Base-by-base conservation (phyloP, 92 coral and sea anemone genomes). In the Zoanthus gigantus region DNA sequence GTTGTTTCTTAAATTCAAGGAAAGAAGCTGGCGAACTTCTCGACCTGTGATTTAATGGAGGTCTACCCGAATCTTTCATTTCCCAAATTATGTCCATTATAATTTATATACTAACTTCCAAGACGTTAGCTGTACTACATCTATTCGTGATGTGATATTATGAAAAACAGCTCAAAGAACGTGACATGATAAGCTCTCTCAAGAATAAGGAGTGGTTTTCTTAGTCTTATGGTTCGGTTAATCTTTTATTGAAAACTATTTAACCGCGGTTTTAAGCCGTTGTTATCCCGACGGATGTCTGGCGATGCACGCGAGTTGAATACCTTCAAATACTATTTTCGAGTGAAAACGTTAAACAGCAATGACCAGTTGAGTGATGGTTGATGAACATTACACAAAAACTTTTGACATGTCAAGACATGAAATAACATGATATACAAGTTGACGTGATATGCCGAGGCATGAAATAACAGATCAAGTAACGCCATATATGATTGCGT, bases 41-140 rank as follows among this genome's bases (percentile, higher is more conserved):
- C 4, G 83, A 63, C 7, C 83, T 78, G 72, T 78, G 83, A 58
- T 9, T 60, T 46, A 78, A 37, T 7, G 83, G 29, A 7, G 83
- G 83, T 54, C 60, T 78, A 6, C 34, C 50, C 37, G 34, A 17
- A 37, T 30, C 34, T 78, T 54, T 78, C 83, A 78, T 78, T 78
- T 58, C 83, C 83, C 83, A 78, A 6, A 78, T 71, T 34, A 58
- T 65, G 72, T 78, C 28, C 71, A 78, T 78, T 2, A n/a, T 56
- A 68, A 34, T 54, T 37, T 23, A 63, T 8, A 31, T 60, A 11
- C 17, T 17, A 60, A 58, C 0, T 7, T n/a, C 52, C 16, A 10
- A 14, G 12, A 9, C 57, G 28, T 34, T 18, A 54, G 42, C 42
- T 37, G 2, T 37, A 37, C 42, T 37, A 37, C 42, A 37, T 37